These are phyloP conservation scores for Meloidogyne hapla DNA, from an alignment of 1,140 invertebrate genomes.

Conservation along the genomic window DNA sequence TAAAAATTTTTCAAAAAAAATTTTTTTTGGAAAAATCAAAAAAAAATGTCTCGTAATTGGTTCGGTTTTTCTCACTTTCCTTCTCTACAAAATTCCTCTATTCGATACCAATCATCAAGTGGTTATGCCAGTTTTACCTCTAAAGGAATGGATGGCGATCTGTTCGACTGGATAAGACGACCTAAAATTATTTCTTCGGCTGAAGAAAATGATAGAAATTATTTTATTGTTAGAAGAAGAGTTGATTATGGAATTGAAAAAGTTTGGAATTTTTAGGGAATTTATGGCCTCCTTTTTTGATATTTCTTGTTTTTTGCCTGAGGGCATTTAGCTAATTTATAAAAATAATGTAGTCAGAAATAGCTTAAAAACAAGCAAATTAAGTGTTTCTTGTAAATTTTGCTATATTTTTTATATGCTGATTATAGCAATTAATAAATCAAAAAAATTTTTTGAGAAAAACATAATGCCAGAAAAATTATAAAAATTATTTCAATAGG, in stretches of 20 bases:
- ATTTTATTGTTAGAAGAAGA: background rate
- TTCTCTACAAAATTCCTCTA: background rate
- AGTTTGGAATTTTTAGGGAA: too few species aligned
- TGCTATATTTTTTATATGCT: too few species aligned
- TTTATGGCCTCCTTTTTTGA: too few species aligned
- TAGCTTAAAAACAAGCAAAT: too few species aligned
- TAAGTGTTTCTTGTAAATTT: too few species aligned
- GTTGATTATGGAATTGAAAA: background rate
- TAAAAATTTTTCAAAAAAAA: background rate
- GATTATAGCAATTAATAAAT: too few species aligned
- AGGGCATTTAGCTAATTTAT: too few species aligned
- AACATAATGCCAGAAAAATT: too few species aligned
- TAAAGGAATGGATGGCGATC: conserved; percentile 7
- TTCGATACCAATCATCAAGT: background rate
- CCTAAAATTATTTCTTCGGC: conserved; percentile 4
- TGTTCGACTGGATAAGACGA: conserved; percentile 12
- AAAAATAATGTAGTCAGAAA: too few species aligned
- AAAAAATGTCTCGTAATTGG: background rate
- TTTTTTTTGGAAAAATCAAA: background rate
- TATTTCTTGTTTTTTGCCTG: too few species aligned
- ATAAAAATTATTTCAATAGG: too few species aligned
- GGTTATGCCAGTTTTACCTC: conserved; percentile 5
- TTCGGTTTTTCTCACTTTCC: background rate
- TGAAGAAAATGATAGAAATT: background rate
- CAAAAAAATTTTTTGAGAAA: too few species aligned